Percentiles rank a stretch among this genome's conserved stretches.
phyloP scores from a whole-genome alignment of 2,797 vertebrate genomes.

The Picus viridis region DNA sequence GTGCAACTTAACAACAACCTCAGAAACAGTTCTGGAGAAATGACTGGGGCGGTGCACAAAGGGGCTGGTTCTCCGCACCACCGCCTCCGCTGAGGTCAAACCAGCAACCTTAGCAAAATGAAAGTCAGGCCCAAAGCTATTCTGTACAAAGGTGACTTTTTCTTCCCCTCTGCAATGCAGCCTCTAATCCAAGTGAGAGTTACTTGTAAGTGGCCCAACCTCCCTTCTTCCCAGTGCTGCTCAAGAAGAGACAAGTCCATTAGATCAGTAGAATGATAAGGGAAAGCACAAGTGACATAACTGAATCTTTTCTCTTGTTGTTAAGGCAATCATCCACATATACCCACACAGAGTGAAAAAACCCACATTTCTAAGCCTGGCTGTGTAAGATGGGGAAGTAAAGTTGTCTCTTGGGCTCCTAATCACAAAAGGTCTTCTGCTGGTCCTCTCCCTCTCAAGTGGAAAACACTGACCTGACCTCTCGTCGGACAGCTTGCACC shows the following conservation, averaged over 20 bases:
- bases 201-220: not conserved
- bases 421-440: not conserved
- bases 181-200: not conserved
- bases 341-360: not conserved
- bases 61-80: not conserved
- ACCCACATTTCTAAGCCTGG: not conserved
- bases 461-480: not conserved
- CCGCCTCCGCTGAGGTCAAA: slow-evolving; percentile 26
- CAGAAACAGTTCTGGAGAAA: not conserved
- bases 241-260: not conserved
- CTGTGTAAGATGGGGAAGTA: accelerated
- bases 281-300: not conserved
- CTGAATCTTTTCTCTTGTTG: not conserved
- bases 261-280: not conserved
- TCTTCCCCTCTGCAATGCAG: not conserved
- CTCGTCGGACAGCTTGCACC: accelerated
- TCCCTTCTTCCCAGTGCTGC: not conserved
- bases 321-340: not conserved
- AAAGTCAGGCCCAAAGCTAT: slow-evolving; percentile 39
- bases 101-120: not conserved
- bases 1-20: not conserved
- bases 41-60: not conserved
- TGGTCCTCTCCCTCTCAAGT: not conserved
- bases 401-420: not conserved
- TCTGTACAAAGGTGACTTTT: slow-evolving; percentile 48